Evolutionary conservation across 2,113 vertebrate species (phyloP), one percentile per base, ranked within the genome.

Genomic region (Tragelaphus buxtoni): DNA sequence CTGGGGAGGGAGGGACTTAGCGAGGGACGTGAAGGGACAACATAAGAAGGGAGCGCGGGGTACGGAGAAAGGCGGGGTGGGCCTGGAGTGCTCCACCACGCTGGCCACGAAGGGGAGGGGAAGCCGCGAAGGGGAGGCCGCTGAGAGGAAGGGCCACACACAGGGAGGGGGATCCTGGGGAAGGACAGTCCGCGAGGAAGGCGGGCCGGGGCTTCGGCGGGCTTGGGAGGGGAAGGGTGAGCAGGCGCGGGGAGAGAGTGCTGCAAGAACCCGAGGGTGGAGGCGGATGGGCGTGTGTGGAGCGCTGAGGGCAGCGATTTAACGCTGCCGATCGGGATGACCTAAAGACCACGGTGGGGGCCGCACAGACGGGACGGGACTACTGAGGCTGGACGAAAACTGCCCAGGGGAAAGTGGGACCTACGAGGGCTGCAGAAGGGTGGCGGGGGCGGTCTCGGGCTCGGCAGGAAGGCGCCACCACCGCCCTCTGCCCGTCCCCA

Each of bases 391-490:
- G 80, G 88, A 56, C 4, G 39, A 88, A 92, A 85, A 93, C 88
- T 88, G 72, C 86, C 56, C 83, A 51, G 53, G 89, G 82, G 77
- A 96, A 98, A 97, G 94, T 95, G 93, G 96, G 91, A 97, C 95
- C 96, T 96, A 77, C 12, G 47, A 88, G 89, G 88, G 63, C 69
- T 79, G 81, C 12, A 55, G 72, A 74, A 88, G 86, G 95, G 96
- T 97, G 92, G 96, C 93, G 88, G 91, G 88, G 97, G 94, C 86
- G 88, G 96, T 95, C 95, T 92, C 12, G 42, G 82, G 88, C 97
- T 97, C 76, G 91, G 97, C 96, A 97, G 97, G 97, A 98, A 98
- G 97, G 97, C 97, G 97, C 97, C 97, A 97, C 97, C 96, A 94
- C 97, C 94, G 93, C 94, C 95, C 93, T 97, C 96, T 95, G 91